Evolutionary conservation across 2,888 invertebrate species (phyloP).

Genomic region (Anorthoa munda): DNA sequence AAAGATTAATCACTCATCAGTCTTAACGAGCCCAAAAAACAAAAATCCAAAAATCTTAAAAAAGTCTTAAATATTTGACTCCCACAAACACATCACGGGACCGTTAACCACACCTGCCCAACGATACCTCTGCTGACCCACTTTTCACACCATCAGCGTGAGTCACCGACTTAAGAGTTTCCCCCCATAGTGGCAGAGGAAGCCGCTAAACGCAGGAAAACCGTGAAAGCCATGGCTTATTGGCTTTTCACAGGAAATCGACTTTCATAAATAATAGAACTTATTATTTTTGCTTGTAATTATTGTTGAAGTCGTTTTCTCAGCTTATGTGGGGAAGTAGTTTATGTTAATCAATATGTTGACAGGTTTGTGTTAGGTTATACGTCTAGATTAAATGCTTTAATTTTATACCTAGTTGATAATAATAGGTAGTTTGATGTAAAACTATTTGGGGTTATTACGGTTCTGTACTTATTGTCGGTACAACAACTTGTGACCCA

Average conservation of each 20-base stretch:
- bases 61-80: slow-evolving; percentile 19
- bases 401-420: not conserved
- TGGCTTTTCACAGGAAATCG: slow-evolving; percentile 61
- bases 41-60: not conserved
- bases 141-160: slow-evolving; percentile 39
- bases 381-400: not conserved
- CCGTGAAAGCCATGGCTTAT: slow-evolving; percentile 53
- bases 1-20: not conserved
- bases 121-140: slow-evolving; percentile 35
- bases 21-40: not conserved
- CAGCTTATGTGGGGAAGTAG: not conserved
- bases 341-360: not conserved
- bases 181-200: slow-evolving; percentile 42
- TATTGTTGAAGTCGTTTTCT: slow-evolving; percentile 21
- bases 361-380: not conserved
- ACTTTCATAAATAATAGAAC: slow-evolving; percentile 25
- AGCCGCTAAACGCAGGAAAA: slow-evolving; percentile 53
- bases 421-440: not conserved
- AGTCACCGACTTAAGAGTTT: slow-evolving; percentile 44
- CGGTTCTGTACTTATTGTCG: not conserved
- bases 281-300: slow-evolving; percentile 40
- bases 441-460: not conserved
- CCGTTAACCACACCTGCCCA: slow-evolving; percentile 37
- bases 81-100: slow-evolving; percentile 17
- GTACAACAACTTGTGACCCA: too few species aligned